Base-by-base conservation (phyloP, 2,797 vertebrate genomes). In the Melanotaenia trifasciata region DNA sequence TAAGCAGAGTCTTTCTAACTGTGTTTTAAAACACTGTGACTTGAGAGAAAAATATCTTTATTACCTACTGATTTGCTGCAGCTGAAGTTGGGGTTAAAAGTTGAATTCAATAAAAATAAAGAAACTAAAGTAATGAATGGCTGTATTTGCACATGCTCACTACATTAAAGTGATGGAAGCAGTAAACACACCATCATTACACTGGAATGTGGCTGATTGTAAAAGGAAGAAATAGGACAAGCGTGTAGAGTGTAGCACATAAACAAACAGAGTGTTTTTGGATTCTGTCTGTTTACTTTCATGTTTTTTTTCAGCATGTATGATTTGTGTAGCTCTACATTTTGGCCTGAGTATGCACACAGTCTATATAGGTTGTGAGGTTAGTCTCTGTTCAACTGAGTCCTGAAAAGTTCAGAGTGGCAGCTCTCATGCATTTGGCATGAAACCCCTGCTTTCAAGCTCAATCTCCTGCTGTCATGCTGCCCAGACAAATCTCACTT, bases 31-130 rank as follows among this genome's bases (percentile, higher is more conserved):
- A 56, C 32, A 50, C 5, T 13, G 33, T 63, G 20, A 51, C 62
- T 58, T 3, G 1, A 0, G 43, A 71, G 62, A 65, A 38, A 36
- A 78, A 62, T 47, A 59, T 63, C 22, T 62, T 57, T 30, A 62
- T 69, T 30, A 58, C 63, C 67, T 74, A n/a, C 68, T 53, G 26
- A 72, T 50, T 54, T 66, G 20, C 65, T 72, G 45, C 62, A 65
- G 79, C 78, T 72, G 12, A 77, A 64, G 56, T 51, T 40, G n/a
- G 40, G 72, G 43, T 80, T 67, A 74, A 76, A 74, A 74, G 71
- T 76, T 74, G n/a, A 79, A 64, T 4, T 57, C 32, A 72, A 58
- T 73, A 61, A 62, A 74, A 70, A 50, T 59, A 22, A 80, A 65
- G 64, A 11, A 14, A 72, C 70, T 71, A 10, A 18, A 61, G 73